These are phyloP conservation scores for Stramonita haemastoma DNA, from an alignment of 2,888 invertebrate genomes.

Conservation along the genomic window DNA sequence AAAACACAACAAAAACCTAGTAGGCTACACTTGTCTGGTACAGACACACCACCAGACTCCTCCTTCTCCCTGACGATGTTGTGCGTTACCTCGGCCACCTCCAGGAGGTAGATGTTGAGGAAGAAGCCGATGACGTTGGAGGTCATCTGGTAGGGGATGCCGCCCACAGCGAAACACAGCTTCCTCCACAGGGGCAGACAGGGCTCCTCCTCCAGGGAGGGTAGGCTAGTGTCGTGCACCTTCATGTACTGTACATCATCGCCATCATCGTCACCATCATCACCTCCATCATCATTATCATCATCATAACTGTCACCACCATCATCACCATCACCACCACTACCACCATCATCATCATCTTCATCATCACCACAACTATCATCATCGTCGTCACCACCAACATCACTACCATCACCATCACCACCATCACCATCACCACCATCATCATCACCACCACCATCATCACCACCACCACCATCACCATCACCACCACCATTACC, in stretches of 20 bases:
- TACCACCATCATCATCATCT: too few species aligned
- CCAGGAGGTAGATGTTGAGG: constrained; percentile 69
- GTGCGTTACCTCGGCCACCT: constrained; percentile 67
- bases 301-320: neutral
- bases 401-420: too few species aligned
- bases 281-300: neutral
- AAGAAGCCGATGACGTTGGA: constrained; percentile 71
- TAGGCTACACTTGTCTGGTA: too few species aligned
- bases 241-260: constrained; percentile 16
- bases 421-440: too few species aligned
- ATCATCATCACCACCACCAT: too few species aligned
- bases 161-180: constrained; percentile 71
- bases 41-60: too few species aligned
- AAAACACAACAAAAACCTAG: too few species aligned
- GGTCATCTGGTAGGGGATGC: constrained; percentile 71
- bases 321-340: neutral
- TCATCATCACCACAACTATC: too few species aligned
- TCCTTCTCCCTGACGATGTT: too few species aligned
- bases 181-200: constrained; percentile 67
- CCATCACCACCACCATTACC: too few species aligned
- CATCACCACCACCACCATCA: too few species aligned
- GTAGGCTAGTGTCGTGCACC: neutral
- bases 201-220: constrained; percentile 29
- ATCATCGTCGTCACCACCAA: too few species aligned
- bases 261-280: neutral